Percentiles rank a stretch among this genome's conserved stretches.
phyloP scores from a whole-genome alignment of 2,797 vertebrate species.

The Acipenser oxyrinchus region DNA sequence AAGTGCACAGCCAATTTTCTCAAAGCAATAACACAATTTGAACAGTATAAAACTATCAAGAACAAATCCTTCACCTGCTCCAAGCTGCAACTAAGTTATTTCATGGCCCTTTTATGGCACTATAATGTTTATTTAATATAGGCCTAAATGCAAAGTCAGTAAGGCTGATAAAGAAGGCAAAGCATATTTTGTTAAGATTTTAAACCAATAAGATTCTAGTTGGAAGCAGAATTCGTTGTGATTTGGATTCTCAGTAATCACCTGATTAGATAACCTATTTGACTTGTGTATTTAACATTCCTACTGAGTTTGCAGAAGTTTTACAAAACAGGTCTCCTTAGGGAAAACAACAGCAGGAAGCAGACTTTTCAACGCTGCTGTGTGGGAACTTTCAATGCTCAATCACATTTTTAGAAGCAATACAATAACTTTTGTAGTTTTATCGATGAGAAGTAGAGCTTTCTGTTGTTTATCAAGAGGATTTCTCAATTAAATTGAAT shows the following conservation, averaged over 20 bases:
- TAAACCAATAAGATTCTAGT: no score
- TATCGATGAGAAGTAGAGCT: not conserved
- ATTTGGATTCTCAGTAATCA: not conserved
- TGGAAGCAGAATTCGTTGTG: no score
- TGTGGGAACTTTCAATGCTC: not conserved
- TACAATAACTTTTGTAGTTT: not conserved
- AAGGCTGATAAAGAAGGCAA: no score
- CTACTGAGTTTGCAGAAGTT: not conserved
- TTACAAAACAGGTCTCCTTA: not conserved
- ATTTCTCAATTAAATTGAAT: not conserved
- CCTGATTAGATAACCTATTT: not conserved
- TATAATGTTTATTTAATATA: no score
- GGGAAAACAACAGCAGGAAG: constrained; percentile 4
- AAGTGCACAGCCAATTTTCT: no score
- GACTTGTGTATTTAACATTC: not conserved
- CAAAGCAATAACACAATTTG: no score
- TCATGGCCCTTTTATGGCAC: no score
- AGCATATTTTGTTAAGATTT: no score
- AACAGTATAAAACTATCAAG: no score
- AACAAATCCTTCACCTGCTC: no score
- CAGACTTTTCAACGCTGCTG: not conserved
- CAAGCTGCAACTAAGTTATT: no score
- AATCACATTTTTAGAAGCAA: constrained; percentile 1
- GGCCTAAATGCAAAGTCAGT: no score
- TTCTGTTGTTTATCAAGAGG: not conserved